These are phyloP conservation scores for Caiman crocodilus DNA, from an alignment of 2,797 vertebrate genomes.

Conservation along the genomic window DNA sequence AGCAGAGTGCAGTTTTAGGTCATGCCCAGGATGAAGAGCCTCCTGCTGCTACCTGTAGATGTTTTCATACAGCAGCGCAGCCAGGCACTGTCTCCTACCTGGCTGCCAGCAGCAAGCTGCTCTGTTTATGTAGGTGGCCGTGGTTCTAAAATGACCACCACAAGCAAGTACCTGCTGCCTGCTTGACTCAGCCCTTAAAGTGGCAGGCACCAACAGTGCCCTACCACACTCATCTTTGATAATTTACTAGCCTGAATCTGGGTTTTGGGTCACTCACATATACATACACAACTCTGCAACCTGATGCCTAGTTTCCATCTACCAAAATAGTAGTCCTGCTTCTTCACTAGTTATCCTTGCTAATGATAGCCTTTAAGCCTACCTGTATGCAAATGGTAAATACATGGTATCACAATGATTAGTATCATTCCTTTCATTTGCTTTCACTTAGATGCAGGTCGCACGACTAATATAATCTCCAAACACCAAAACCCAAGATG, in stretches of 20 bases:
- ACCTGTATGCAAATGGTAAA: conserved; percentile 60
- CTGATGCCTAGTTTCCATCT: neutral
- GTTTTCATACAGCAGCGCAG: no score
- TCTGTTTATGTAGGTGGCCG: no score
- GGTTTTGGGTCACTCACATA: neutral
- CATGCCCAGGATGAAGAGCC: no score
- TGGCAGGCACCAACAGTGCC: no score
- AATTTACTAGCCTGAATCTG: neutral
- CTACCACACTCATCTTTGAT: neutral
- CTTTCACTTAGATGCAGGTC: conserved; percentile 59
- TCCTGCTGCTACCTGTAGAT: no score
- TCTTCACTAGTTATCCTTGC: conserved; percentile 7
- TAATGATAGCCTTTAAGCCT: conserved; percentile 30
- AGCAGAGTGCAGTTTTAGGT: no score
- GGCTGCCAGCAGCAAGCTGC: no score
- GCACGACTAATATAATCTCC: conserved; percentile 64
- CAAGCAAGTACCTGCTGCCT: no score
- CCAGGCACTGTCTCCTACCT: no score
- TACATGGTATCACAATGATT: conserved; percentile 40
- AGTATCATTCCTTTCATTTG: conserved; percentile 46
- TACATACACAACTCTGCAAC: neutral
- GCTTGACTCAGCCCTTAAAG: no score
- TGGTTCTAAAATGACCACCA: no score
- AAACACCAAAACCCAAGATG: conserved; percentile 57
- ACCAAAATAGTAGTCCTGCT: neutral